Base-by-base conservation (phyloP, 2,797 vertebrate genomes). In the Artibeus jamaicensis region DNA sequence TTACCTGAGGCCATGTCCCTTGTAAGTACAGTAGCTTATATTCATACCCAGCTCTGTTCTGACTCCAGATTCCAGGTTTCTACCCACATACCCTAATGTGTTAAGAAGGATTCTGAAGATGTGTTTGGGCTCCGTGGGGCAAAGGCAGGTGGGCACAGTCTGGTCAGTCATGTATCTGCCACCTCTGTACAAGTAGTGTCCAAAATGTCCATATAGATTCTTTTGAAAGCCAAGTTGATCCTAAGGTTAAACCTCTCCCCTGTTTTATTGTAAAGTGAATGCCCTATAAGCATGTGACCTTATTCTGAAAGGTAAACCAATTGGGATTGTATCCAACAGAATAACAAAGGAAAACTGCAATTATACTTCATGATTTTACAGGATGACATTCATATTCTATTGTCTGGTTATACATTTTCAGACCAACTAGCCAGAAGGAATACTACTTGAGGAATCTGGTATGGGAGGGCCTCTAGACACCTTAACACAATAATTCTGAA, bases 401-500 rank as follows among this genome's bases (percentile, higher is more conserved):
- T 68, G 32, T 39, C 29, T 12, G 8, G n/a, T 32, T 95, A 34
- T 95, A 71, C 74, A 91, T 93, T 93, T 91, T 94, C 55, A 96
- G 67, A 44, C 32, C 34, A 91, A 86, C 78, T 94, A 74, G 86
- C 34, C 77, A 93, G 32, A 74, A 96, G 87, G 50, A 65, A 79
- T 83, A 90, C 81, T 89, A 85, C 79, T 83, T 86, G 83, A 93
- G 79, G 37, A 88, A 68, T 77, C 42, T 71, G 44, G 65, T 59
- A 74, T 24, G 26, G 16, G 15, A 39, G 10, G 44, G 18, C 42
- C 83, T 85, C 86, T 71, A 82, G 83, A 55, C 21, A 93, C 32
- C 65, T 81, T 96, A 93, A 83, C 59, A 74, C 44, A 74, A 86
- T 44, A 93, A 65, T 79, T 93, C 67, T 84, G 79, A 97, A 86